Evolutionary conservation across 2,888 invertebrate species (phyloP), one percentile per base, ranked within the genome.

Genomic region (Thelaira solivaga): DNA sequence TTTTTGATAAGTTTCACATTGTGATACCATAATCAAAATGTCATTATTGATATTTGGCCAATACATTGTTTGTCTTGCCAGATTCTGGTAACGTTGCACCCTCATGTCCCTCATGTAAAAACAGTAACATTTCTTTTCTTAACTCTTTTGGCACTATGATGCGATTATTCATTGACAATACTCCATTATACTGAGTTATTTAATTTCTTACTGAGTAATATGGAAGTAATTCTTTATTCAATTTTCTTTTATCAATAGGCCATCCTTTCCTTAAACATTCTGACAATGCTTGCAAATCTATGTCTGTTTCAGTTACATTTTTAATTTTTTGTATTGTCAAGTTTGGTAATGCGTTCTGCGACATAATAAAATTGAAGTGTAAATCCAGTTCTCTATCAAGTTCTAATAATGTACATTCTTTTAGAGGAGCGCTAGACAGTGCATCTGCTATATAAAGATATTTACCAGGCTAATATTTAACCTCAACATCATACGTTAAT

Each of bases 21-120:
- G 39, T 4, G 39, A 57, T 39, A 39, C 39, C 39, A 57, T 57
- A 5, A 55, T 22, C 1, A n/a, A 1, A 1, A 45, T 43, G 24
- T 45, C 22, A 45, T 26, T 47, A 26, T 47, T 47, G n/a, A 47
- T 47, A 13, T 47, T 47, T 26, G 47, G 47, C 47, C 18, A 51
- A 18, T 3, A 80, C 4, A 80, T 61, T 10, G 73, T 26, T 47
- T 68, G 24, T 39, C 39, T 75, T 22, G 77, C 72, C 22, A 72
- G 22, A 43, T 57, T 78, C 31, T 61, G 74, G 22, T 69, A 75
- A 6, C 65, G 39, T 29, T 75, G 26, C 5, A 41, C 13, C 41
- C 3, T 65, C 34, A 20, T 78, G 67, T 11, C 65, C 73, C 10
- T 68, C 69, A 57, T 79, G 75, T 34, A 75, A 34, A 24, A 51